These are phyloP conservation scores for Andrena flavipes DNA, from an alignment of 2,888 invertebrate genomes.

Conservation along the genomic window DNA sequence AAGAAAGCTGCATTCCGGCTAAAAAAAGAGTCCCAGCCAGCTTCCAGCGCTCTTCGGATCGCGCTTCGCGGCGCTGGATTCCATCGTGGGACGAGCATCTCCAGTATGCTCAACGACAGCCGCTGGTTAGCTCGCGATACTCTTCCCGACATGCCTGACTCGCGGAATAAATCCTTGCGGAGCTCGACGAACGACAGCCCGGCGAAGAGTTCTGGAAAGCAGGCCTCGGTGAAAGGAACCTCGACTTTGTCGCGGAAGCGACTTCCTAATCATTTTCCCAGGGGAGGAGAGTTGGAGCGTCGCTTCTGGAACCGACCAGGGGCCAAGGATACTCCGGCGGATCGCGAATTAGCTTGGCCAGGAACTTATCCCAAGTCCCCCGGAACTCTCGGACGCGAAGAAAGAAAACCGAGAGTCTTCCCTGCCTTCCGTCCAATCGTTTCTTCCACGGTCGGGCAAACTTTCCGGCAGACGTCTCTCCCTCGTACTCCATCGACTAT, in stretches of 20 bases:
- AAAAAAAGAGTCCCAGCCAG: slow-evolving; percentile 25
- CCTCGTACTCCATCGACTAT: not conserved
- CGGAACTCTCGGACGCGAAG: slow-evolving; percentile 25
- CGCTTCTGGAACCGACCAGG: not conserved
- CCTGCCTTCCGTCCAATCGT: slow-evolving; percentile 10
- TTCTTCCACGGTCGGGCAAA: slow-evolving; percentile 14
- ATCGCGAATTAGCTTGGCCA: slow-evolving; percentile 64
- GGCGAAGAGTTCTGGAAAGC: slow-evolving; percentile 1
- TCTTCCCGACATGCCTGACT: not conserved
- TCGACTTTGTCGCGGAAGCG: slow-evolving; percentile 35
- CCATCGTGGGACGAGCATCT: not conserved
- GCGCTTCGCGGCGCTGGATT: not conserved
- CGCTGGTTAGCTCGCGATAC: not conserved
- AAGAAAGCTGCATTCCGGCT: slow-evolving; percentile 29
- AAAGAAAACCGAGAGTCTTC: slow-evolving; percentile 24
- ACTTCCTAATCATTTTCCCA: slow-evolving; percentile 63
- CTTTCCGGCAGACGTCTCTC: slow-evolving; percentile 2
- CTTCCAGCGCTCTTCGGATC: slow-evolving; percentile 16
- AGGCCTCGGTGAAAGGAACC: slow-evolving; percentile 17
- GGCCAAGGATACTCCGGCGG: slow-evolving; percentile 10
- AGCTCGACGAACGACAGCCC: slow-evolving; percentile 1
- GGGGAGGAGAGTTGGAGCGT: slow-evolving; percentile 48
- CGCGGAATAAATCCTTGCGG: not conserved
- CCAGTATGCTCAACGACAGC: not conserved
- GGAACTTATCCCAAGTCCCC: slow-evolving; percentile 38